Evolutionary conservation across 2,888 invertebrate genomes (phyloP), one percentile per base, ranked within the genome.

Genomic region (Yponomeuta cagnagella): DNA sequence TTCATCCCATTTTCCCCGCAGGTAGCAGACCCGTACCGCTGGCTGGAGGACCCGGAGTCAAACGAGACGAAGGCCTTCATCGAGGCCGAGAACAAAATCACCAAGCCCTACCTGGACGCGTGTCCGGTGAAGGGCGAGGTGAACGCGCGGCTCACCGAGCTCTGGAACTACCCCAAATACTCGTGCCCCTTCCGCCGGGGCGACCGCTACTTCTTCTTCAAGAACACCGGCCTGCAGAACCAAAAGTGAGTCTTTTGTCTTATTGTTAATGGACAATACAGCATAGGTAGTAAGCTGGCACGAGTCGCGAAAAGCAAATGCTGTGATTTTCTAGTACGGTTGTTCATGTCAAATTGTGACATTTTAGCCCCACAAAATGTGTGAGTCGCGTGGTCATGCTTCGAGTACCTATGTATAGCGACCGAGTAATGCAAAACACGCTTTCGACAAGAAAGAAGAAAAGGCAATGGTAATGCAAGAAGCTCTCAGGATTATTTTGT

Each of bases 81-180:
- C 33, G 96, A 97, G 72, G 95, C 95, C 48, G 97, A 99, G 87
- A 99, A 99, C 93, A 94, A 94, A 66, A 93, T 99, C 67, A 97
- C 98, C 9, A 92, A 94, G 74, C 98, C 98, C 0, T 99, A 95
- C 88, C 89, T 99, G 33, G 94, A 97, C 78, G 93, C 93, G 31
- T 98, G 97, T 79, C 93, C 95, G 0, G 93, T 94, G 69, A 95
- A 96, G 82, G 90, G 94, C 10, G 94, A 95, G 76, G 94, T 99
- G 72, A 95, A 96, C 78, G 92, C 94, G 70, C 94, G 97, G 75
- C 93, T 99, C 48, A 98, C 96, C 0, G 96, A 97, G 77, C 91
- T 98, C 48, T 98, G 98, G 98, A 96, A 99, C 87, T 99, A 97
- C 88, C 97, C 98, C n/a, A 98, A 98, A 90, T 98, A 96, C 88